These are phyloP conservation scores for Saiga tatarica DNA, from an alignment of 2,113 vertebrate species.

Conservation along the genomic window DNA sequence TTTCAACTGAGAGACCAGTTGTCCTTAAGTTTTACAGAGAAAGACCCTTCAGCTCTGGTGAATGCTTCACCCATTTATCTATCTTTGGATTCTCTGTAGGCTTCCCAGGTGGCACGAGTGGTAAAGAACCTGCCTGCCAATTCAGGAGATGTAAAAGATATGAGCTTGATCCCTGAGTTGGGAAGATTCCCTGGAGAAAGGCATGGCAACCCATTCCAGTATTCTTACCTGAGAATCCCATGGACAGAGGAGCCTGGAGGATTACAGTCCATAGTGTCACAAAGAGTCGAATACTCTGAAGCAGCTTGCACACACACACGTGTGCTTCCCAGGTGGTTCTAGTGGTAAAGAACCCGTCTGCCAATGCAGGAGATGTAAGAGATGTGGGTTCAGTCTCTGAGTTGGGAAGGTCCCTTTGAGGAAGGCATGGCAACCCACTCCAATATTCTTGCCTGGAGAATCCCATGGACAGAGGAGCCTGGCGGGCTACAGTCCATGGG, in stretches of 20 bases:
- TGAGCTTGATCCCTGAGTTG: not conserved
- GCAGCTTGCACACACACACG: not conserved
- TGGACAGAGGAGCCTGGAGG: not conserved
- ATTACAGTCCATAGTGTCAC: not conserved
- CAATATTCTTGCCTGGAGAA: not conserved
- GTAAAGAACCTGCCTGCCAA: not conserved
- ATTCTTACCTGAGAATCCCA: not conserved
- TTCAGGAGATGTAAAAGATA: not conserved
- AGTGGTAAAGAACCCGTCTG: not conserved
- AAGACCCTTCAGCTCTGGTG: not conserved
- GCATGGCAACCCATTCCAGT: not conserved
- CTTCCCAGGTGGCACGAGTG: not conserved
- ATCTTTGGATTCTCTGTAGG: not conserved
- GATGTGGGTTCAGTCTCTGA: not conserved
- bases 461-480: not conserved
- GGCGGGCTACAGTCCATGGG: not conserved
- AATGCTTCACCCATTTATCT: not conserved
- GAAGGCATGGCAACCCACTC: not conserved
- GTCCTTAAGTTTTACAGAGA: not conserved
- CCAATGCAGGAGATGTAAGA: not conserved
- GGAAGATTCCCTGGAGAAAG: not conserved
- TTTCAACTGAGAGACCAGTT: not conserved
- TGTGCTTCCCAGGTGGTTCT: not conserved
- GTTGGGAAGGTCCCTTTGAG: not conserved
- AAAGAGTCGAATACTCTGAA: not conserved